phyloP scores from a whole-genome alignment of 1,140 invertebrate species.

The Cotesia vestalis region DNA sequence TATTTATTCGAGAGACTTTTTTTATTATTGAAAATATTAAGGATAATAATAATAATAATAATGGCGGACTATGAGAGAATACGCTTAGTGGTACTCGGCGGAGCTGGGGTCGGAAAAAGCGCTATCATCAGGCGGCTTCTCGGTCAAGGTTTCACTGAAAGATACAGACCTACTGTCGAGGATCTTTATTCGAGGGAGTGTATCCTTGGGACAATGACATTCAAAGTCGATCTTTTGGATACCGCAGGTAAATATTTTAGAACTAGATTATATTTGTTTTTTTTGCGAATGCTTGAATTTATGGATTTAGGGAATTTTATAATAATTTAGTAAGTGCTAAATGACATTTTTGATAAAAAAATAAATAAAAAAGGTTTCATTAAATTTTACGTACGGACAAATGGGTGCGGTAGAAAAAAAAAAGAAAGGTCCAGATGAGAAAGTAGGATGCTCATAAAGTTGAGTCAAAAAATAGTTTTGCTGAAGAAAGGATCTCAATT shows the following conservation, averaged over 20 bases:
- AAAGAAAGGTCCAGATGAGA: too few relatives aligned
- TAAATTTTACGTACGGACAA: too few relatives aligned
- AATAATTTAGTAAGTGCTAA: too few relatives aligned
- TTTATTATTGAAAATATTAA: background rate
- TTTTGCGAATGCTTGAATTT: background rate
- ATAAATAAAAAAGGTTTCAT: too few relatives aligned
- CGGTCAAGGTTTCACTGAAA: slow-evolving; percentile 84
- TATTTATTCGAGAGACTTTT: background rate
- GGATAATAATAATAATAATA: background rate
- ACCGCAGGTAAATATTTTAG: slow-evolving; percentile 71
- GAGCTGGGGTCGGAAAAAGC: slow-evolving; percentile 86
- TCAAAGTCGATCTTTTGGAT: slow-evolving; percentile 89
- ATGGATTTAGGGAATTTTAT: too few relatives aligned
- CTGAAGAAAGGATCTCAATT: too few relatives aligned
- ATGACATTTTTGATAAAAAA: too few relatives aligned
- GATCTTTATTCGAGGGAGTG: slow-evolving; percentile 90
- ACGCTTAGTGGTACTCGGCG: slow-evolving; percentile 84
- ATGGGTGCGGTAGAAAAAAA: too few relatives aligned
- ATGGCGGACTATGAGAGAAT: slow-evolving; percentile 83
- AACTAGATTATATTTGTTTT: background rate
- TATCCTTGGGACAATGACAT: slow-evolving; percentile 76
- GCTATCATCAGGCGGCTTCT: slow-evolving; percentile 87
- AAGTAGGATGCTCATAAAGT: too few relatives aligned
- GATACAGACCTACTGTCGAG: slow-evolving; percentile 89
- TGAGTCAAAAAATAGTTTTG: background rate